phyloP scores from a whole-genome alignment of 1,140 invertebrate genomes.

The Bombus haemorrhoidalis region DNA sequence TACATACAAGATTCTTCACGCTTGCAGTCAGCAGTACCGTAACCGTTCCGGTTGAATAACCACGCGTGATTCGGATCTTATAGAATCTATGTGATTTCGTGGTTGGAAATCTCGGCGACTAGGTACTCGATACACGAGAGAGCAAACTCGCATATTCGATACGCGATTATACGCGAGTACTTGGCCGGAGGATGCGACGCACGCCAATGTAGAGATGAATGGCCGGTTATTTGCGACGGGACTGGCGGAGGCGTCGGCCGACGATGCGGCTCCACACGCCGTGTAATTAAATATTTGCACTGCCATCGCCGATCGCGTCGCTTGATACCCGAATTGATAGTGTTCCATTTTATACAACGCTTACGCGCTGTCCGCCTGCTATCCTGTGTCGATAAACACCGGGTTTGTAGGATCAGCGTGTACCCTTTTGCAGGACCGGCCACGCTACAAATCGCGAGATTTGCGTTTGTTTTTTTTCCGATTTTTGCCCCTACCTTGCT shows the following conservation, averaged over 20 bases:
- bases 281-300: conserved; percentile 72
- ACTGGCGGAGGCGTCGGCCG: conserved; percentile 26
- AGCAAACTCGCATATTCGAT: conserved; percentile 63
- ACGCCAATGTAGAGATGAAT: conserved; percentile 20
- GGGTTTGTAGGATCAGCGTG: conserved; percentile 31
- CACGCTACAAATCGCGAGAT: conserved; percentile 12
- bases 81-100: not conserved
- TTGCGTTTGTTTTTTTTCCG: conserved; percentile 5
- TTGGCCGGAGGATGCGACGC: not conserved
- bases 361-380: conserved; percentile 23
- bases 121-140: conserved; percentile 9
- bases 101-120: not conserved
- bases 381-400: conserved; percentile 48
- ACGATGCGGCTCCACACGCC: conserved; percentile 29
- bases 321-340: conserved; percentile 69
- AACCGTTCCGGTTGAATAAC: not conserved
- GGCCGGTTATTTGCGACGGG: conserved; percentile 31
- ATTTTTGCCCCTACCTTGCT: not conserved
- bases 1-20: not conserved
- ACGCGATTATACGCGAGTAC: conserved; percentile 51
- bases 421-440: conserved; percentile 26
- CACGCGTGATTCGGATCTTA: not conserved
- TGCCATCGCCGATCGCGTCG: conserved; percentile 55
- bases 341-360: conserved; percentile 53
- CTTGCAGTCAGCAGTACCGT: not conserved